A percentile compares a stretch with the other conserved stretches of the same genome.
These are phyloP conservation scores for Brachionus paranguensis DNA, from an alignment of 1,140 invertebrate species.

Conservation along the genomic window DNA sequence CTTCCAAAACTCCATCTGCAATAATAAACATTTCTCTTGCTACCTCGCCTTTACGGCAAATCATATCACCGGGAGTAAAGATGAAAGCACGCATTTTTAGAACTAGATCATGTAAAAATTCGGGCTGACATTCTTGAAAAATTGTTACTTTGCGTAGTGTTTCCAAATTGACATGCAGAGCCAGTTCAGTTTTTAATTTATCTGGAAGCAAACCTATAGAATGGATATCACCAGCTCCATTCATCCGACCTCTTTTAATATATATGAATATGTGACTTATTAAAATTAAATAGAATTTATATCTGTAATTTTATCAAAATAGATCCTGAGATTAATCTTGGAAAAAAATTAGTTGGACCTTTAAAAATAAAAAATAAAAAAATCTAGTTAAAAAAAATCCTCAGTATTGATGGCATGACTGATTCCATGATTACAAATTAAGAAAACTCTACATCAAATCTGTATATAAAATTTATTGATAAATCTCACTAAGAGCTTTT, in stretches of 20 bases:
- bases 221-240: slow-evolving; percentile 83
- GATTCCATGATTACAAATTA: too few species aligned
- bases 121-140: slow-evolving; percentile 91
- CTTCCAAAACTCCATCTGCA: slow-evolving; percentile 89
- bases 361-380: not conserved
- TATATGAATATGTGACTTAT: not conserved
- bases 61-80: slow-evolving; percentile 90
- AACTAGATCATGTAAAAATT: slow-evolving; percentile 90
- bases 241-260: slow-evolving; percentile 72
- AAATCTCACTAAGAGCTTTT: too few species aligned
- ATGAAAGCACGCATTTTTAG: slow-evolving; percentile 96
- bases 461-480: too few species aligned
- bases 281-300: not conserved
- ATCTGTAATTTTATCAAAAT: not conserved
- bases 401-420: too few species aligned
- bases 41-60: slow-evolving; percentile 86
- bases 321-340: not conserved
- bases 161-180: slow-evolving; percentile 86
- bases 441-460: too few species aligned
- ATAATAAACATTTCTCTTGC: slow-evolving; percentile 97
- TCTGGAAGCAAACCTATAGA: slow-evolving; percentile 84
- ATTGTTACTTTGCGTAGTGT: slow-evolving; percentile 86
- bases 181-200: slow-evolving; percentile 90
- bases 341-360: too few species aligned
- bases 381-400: too few species aligned